These are phyloP conservation scores for Campoletis raptor DNA, from an alignment of 2,888 invertebrate species.

Conservation along the genomic window DNA sequence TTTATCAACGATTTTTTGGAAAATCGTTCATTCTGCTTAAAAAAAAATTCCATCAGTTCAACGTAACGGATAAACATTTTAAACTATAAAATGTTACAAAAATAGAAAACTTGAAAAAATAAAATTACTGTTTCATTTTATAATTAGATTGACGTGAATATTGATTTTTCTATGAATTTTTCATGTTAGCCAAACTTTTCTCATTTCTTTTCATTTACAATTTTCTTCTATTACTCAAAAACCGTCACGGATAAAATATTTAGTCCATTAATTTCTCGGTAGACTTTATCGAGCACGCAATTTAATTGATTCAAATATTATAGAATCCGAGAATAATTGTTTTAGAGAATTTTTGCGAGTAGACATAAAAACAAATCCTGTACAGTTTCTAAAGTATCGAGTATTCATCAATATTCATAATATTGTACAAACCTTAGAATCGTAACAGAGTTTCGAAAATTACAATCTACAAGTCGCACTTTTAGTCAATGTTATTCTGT, in stretches of 20 bases:
- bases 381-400: neutral
- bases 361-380: neutral
- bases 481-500: neutral
- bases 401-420: neutral
- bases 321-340: neutral
- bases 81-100: no score
- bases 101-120: no score
- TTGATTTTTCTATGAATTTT: neutral
- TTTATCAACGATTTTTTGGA: no score
- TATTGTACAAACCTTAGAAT: neutral
- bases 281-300: neutral
- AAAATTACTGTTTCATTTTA: no score
- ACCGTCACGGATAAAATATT: neutral
- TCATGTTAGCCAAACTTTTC: neutral
- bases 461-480: neutral
- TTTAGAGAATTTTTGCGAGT: neutral
- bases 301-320: neutral
- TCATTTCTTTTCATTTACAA: neutral
- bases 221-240: neutral
- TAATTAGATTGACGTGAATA: no score
- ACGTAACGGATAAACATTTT: no score
- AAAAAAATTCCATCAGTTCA: no score
- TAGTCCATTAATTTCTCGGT: neutral
- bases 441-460: neutral
- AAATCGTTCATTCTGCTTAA: no score